Evolutionary conservation across 2,113 vertebrate species (phyloP).

Genomic region (Equus quagga): DNA sequence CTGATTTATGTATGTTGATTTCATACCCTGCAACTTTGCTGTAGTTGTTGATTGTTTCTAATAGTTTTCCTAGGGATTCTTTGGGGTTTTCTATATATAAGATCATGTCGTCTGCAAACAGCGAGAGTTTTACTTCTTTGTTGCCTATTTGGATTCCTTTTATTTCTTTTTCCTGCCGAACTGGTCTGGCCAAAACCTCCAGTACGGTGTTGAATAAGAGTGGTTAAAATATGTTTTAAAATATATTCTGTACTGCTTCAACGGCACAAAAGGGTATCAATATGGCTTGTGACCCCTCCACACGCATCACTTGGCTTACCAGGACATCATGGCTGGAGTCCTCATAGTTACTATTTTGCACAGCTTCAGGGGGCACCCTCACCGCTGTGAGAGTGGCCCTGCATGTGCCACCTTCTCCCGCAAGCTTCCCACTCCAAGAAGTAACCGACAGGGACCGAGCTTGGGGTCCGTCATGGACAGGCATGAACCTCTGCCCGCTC

Average conservation of each 20-base stretch:
- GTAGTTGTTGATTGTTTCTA: no score
- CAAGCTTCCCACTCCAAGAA: background rate
- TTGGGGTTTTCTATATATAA: no score
- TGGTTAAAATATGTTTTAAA: background rate
- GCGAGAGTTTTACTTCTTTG: no score
- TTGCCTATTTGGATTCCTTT: no score
- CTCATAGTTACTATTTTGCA: background rate
- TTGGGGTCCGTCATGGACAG: background rate
- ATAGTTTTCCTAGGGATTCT: no score
- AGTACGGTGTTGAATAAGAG: no score
- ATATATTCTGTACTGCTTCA: no score
- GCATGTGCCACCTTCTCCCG: background rate
- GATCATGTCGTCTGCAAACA: no score
- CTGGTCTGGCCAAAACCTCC: no score
- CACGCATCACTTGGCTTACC: background rate
- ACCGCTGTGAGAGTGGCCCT: background rate
- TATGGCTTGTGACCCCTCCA: background rate
- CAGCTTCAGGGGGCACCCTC: background rate
- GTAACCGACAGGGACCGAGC: background rate
- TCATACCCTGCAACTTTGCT: no score
- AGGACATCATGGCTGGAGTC: background rate
- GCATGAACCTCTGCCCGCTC: accelerated
- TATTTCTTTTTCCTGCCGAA: no score
- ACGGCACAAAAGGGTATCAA: background rate
- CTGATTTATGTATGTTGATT: no score